Conservation (phyloP, 2,888 invertebrate species). For the Cataglyphis cursor region DNA sequence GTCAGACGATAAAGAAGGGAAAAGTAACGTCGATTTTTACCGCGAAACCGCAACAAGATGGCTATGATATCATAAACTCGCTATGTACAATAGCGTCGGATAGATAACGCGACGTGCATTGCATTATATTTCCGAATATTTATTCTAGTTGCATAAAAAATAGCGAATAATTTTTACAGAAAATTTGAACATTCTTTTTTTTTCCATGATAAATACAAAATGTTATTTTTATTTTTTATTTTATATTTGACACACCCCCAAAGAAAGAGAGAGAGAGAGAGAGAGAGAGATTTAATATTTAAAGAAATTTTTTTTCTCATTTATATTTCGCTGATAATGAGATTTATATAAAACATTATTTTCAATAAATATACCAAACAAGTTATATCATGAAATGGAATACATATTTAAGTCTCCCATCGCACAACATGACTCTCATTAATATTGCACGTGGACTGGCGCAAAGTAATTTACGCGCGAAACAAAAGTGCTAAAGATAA, state of each 20-base stretch:
- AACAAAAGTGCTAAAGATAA: constrained; percentile 54
- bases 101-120: background rate
- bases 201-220: background rate
- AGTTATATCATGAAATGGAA: background rate
- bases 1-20: constrained; percentile 20
- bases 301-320: background rate
- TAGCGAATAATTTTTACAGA: background rate
- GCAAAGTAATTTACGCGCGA: constrained; percentile 18
- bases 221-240: background rate
- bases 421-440: constrained; percentile 11
- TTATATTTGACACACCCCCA: background rate
- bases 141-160: background rate
- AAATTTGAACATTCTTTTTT: background rate
- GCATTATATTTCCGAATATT: background rate
- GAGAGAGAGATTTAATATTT: background rate
- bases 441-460: constrained; percentile 20
- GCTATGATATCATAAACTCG: constrained; percentile 5
- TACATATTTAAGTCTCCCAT: background rate
- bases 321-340: background rate
- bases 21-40: constrained; percentile 19
- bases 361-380: background rate
- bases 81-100: background rate
- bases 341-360: background rate
- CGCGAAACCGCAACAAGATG: constrained; percentile 9
- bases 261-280: background rate